Conservation (phyloP, 2,888 invertebrate species). For the Lithosia quadra region DNA sequence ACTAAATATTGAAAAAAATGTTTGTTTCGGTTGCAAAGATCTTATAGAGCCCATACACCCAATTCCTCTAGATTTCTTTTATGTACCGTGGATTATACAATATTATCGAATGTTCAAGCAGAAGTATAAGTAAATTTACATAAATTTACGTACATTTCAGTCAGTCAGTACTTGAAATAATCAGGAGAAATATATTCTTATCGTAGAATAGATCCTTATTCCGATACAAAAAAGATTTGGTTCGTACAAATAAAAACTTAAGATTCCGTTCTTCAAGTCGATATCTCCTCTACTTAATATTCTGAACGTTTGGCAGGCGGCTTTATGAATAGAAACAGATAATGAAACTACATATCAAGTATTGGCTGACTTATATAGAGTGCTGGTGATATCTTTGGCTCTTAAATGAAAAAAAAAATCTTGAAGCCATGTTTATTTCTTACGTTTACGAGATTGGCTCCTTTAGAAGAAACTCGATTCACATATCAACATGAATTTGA, state of each 20-base stretch:
- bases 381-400: neutral
- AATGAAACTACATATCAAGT: conserved; percentile 25
- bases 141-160: neutral
- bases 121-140: too few relatives aligned
- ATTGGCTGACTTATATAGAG: conserved; percentile 13
- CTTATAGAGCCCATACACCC: too few relatives aligned
- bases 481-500: too few relatives aligned
- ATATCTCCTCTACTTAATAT: conserved; percentile 39
- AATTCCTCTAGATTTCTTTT: neutral
- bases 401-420: neutral
- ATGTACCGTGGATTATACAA: neutral
- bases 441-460: too few relatives aligned
- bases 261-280: conserved; percentile 23
- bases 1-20: too few relatives aligned
- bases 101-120: neutral
- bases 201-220: neutral
- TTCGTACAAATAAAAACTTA: conserved; percentile 11
- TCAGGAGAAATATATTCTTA: neutral
- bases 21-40: too few relatives aligned
- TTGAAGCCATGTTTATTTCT: too few relatives aligned
- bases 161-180: neutral
- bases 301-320: conserved; percentile 30
- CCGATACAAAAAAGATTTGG: neutral
- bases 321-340: conserved; percentile 32
- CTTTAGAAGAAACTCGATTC: too few relatives aligned